Conservation (phyloP, 2,113 vertebrate species). For the Embiotoca jacksoni region DNA sequence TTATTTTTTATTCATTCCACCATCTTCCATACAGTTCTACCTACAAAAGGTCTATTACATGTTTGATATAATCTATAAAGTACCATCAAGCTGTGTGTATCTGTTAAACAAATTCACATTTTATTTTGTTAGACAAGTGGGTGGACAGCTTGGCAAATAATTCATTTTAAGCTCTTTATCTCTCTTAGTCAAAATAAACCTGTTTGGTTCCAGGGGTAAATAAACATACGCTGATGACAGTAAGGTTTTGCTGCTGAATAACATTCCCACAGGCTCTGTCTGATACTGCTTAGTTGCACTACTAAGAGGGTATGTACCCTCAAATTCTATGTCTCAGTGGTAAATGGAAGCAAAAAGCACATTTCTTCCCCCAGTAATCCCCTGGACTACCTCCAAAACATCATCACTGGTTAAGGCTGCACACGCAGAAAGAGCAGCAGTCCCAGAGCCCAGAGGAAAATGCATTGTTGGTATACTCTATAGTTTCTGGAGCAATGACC, state of each 20-base stretch:
- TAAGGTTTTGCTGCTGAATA: constrained; percentile 28
- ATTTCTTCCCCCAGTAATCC: constrained; percentile 65
- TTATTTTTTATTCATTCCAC: not conserved
- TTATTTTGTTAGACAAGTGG: not conserved
- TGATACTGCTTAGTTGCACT: constrained; percentile 49
- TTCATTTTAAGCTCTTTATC: constrained; percentile 35
- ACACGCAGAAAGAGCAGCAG: constrained; percentile 50
- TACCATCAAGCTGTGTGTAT: not conserved
- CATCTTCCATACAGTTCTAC: no score
- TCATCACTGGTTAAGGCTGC: constrained; percentile 65
- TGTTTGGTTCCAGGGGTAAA: constrained; percentile 51
- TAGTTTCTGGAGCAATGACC: constrained; percentile 68
- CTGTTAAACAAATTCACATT: not conserved
- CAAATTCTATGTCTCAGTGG: constrained; percentile 56
- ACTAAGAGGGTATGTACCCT: constrained; percentile 65
- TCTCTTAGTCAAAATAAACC: constrained; percentile 35
- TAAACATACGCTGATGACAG: constrained; percentile 25
- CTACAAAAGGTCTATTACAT: no score
- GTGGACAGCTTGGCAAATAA: constrained; percentile 18
- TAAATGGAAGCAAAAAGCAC: constrained; percentile 65
- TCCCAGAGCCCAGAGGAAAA: constrained; percentile 63
- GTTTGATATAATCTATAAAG: no score
- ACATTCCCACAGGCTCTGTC: constrained; percentile 41
- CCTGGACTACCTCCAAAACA: constrained; percentile 69
- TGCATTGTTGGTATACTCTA: constrained; percentile 70